Evolutionary conservation across 2,113 vertebrate species (phyloP), one percentile per base, ranked within the genome.

Genomic region (Leucoraja erinaceus): DNA sequence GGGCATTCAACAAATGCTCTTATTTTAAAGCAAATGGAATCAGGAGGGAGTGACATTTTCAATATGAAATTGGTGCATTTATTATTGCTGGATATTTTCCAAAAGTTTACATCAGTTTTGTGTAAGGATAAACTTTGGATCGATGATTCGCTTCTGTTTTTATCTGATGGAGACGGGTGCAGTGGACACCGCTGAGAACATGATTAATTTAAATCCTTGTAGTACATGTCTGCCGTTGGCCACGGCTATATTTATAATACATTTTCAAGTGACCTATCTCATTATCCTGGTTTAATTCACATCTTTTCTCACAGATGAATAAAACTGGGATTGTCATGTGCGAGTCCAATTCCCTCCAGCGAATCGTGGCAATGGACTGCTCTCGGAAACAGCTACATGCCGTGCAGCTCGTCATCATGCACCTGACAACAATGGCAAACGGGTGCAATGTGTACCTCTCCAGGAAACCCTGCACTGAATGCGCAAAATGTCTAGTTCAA

Each of bases 301-400:
- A 14, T 14, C n/a, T 77, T n/a, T 33, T 31, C 76, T 56, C 93
- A 93, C 93, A 94, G 94, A 93, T 94, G 68, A 70, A 93, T 84
- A 93, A 94, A 83, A 94, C 75, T 61, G 93, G 93, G 18, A 93
- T 94, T 93, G 94, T 93, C 28, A 47, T 94, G 75, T 94, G 94
- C 0, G 93, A 93, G 54, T 94, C 94, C 0, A 93, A 16, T 93
- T 93, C 56, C 83, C 22, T 94, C 56, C 94, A 93, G 7, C 93
- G 92, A 93, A 1, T 94, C 0, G 0, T 94, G 81, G 66, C 86
- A 33, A 90, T 94, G 94, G 93, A 61, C 88, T 94, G 93, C 93
- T 94, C 93, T 93, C 93, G 10, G 90, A 0, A 28, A 68, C 91
- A 63, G 0, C 18, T 93, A 70, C 94, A 94, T 61, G 94, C 94